Evolutionary conservation across 2,113 vertebrate genomes (phyloP), one percentile per base, ranked within the genome.

Genomic region (Dicentrarchus labrax): DNA sequence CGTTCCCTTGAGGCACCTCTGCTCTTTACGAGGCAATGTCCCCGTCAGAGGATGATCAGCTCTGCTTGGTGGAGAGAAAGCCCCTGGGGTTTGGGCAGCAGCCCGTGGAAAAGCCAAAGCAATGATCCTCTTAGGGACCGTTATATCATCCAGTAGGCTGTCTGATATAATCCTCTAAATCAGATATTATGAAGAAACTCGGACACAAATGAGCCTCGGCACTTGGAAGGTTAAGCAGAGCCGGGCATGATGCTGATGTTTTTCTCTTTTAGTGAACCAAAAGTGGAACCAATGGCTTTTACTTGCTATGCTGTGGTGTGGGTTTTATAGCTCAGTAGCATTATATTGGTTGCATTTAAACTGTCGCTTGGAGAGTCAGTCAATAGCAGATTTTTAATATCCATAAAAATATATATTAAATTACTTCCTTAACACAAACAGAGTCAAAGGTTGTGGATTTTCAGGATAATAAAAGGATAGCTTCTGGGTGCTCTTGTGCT

Each of bases 41-140:
- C 45, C 43, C 74, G 69, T 75, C 77, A 76, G 60, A 85, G 72
- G 71, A 80, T 38, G 72, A 87, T 80, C 67, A 43, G 78, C 68
- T 78, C 84, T 79, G 78, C 75, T 70, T 64, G 76, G 74, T 43
- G 82, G 71, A 88, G 41, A 62, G 65, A 88, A 82, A 84, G 72
- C 48, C 83, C 54, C 54, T n/a, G 30, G 70, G 82, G 72, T 83
- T 78, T 86, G 84, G 84, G 82, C 82, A 91, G 81, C 71, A 87
- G 88, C 82, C 80, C 70, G 47, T 65, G 76, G 71, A 88, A 89
- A 91, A 91, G 81, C 82, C 84, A 91, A 83, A 87, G 85, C 86
- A 90, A 78, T 93, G 86, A 95, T 95, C 91, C 90, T 94, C 93
- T 94, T 93, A 91, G 78, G 86, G 77, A 9, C 76, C 4, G 90